Evolutionary conservation across 1,140 invertebrate species (phyloP), one percentile per base, ranked within the genome.

Genomic region (Zophobas atratus): DNA sequence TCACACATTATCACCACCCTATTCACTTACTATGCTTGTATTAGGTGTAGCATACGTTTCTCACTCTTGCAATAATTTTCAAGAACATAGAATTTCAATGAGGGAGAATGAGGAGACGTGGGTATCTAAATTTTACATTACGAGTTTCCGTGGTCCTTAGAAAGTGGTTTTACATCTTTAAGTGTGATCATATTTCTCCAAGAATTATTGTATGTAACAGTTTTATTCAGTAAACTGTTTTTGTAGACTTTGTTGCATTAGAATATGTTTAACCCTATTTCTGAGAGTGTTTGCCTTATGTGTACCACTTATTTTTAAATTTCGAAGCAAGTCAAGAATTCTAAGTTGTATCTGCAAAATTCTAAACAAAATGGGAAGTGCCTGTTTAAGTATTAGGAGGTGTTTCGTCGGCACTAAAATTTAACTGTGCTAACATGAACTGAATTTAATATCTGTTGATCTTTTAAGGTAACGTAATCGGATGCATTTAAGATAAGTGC

Each of bases 121-220:
- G 38, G 38, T 46, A 32, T 43, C 39, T 67, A 67, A 67, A 67
- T 67, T 67, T 67, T 67, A 67, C 39, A 67, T 67, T 67, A 67
- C 39, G 60, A 67, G 38, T 43, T 67, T 67, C 39, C 33, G n/a
- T 43, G 5, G 60, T 43, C 60, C 33, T 67, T 67, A 43, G 20
- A 67, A 67, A 41, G 39, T 43, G 60, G 60, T 67, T 67, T 67
- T 67, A 67, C 33, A 39, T 67, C 20, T 43, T 8, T 2, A n/a
- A 67, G 39, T 20, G 33, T 39, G 5, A 43, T 67, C 60, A 67
- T 67, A 43, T 67, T 67, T 67, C 43, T 20, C 6, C 6, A 32
- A 43, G 35, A 67, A 67, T 43, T 67, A 67, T 63, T 36, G 38
- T 67, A 67, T 20, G 60, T 46, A 39, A 67, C 60, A 67, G 43